These are phyloP conservation scores for Hyla sarda DNA, from an alignment of 2,113 vertebrate genomes.

Conservation along the genomic window DNA sequence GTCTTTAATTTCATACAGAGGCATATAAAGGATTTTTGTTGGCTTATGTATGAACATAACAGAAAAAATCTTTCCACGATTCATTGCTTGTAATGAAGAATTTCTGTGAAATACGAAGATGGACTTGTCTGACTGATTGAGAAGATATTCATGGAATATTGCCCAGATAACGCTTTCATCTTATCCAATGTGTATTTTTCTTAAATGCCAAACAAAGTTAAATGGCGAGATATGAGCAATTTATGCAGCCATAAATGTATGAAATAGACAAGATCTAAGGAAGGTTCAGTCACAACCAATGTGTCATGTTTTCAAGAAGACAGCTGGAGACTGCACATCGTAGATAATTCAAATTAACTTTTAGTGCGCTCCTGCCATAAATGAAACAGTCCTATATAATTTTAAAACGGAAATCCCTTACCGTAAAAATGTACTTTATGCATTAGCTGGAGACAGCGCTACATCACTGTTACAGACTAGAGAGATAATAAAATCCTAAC, in stretches of 20 bases:
- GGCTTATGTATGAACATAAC: too few species aligned
- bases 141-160: too few species aligned
- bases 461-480: neutral
- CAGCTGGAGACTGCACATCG: neutral
- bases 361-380: neutral
- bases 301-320: neutral
- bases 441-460: conserved; percentile 16
- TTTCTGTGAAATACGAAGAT: too few species aligned
- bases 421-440: conserved; percentile 6
- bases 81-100: too few species aligned
- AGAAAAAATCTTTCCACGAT: too few species aligned
- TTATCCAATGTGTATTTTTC: neutral
- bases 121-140: too few species aligned
- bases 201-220: neutral
- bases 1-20: too few species aligned
- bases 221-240: neutral
- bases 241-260: neutral
- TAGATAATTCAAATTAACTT: conserved; percentile 15
- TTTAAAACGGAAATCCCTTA: conserved; percentile 26
- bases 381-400: neutral
- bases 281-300: neutral
- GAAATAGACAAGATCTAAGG: neutral
- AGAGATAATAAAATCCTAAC: conserved; percentile 16
- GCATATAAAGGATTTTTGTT: too few species aligned
- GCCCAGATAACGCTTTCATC: too few species aligned